phyloP scores from a whole-genome alignment of 2,888 invertebrate species.

The Apodemia zela region DNA sequence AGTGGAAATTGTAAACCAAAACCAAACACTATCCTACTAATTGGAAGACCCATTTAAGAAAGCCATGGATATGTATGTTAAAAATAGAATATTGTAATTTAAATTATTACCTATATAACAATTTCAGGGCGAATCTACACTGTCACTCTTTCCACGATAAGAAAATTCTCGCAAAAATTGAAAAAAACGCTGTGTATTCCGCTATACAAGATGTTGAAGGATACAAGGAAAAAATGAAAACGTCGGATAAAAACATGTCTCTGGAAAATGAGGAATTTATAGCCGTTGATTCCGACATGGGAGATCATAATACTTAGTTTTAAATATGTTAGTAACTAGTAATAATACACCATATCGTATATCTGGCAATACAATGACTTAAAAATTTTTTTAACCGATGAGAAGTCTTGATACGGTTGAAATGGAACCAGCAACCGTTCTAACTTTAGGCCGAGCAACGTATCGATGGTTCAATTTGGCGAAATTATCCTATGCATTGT shows the following conservation, averaged over 20 bases:
- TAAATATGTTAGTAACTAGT: not conserved
- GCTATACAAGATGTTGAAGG: slow-evolving; percentile 41
- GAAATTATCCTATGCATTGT: too few relatives aligned
- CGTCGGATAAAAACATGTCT: slow-evolving; percentile 23
- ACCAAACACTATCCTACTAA: too few relatives aligned
- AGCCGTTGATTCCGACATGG: slow-evolving; percentile 4
- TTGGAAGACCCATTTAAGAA: too few relatives aligned
- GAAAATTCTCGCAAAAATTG: slow-evolving; percentile 66
- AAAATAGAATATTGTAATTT: not conserved
- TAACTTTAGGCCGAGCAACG: too few relatives aligned
- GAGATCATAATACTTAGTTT: slow-evolving; percentile 17
- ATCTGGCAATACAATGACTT: not conserved
- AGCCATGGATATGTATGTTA: too few relatives aligned
- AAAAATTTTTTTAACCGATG: too few relatives aligned
- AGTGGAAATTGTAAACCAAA: too few relatives aligned
- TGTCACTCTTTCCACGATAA: slow-evolving; percentile 72
- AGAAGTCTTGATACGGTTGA: too few relatives aligned
- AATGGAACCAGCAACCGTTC: too few relatives aligned
- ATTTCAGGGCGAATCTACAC: slow-evolving; percentile 62
- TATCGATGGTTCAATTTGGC: too few relatives aligned
- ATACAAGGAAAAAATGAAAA: slow-evolving; percentile 35
- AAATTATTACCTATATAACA: not conserved
- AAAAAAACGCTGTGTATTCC: slow-evolving; percentile 62
- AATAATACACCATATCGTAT: not conserved
- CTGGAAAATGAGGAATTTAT: slow-evolving; percentile 25